Evolutionary conservation across 2,888 invertebrate species (phyloP).

Genomic region (Sminthurinus aureus): DNA sequence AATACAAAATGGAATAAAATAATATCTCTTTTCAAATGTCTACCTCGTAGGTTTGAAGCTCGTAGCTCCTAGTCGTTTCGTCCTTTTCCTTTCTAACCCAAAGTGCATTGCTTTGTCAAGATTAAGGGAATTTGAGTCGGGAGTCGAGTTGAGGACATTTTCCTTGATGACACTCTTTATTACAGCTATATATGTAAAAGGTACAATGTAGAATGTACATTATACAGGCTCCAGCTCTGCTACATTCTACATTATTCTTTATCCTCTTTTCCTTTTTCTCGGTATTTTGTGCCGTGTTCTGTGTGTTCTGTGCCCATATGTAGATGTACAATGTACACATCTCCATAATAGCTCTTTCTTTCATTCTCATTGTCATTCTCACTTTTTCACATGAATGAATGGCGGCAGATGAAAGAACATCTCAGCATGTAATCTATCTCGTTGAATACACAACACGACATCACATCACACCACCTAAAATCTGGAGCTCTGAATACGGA

Average conservation of each 20-base stretch:
- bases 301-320: too few species aligned
- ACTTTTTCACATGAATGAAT: not conserved
- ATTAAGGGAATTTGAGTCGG: constrained; percentile 7
- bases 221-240: too few species aligned
- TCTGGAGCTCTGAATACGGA: not conserved
- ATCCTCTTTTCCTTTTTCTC: too few species aligned
- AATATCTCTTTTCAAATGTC: not conserved
- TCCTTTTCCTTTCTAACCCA: not conserved
- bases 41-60: not conserved
- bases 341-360: not conserved
- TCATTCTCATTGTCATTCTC: not conserved
- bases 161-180: constrained; percentile 17
- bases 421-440: constrained; percentile 32
- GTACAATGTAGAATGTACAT: too few species aligned
- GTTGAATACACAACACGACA: not conserved
- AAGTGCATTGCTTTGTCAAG: constrained; percentile 31
- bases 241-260: too few species aligned
- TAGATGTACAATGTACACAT: not conserved
- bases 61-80: not conserved
- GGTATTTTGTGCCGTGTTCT: too few species aligned
- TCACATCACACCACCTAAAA: constrained; percentile 13
- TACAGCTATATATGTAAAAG: too few species aligned
- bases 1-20: not conserved
- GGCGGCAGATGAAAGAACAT: constrained; percentile 13
- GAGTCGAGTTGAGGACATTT: too few species aligned